These are phyloP conservation scores for Acestrorhynchus altus DNA, from an alignment of 2,797 vertebrate genomes.

Conservation along the genomic window DNA sequence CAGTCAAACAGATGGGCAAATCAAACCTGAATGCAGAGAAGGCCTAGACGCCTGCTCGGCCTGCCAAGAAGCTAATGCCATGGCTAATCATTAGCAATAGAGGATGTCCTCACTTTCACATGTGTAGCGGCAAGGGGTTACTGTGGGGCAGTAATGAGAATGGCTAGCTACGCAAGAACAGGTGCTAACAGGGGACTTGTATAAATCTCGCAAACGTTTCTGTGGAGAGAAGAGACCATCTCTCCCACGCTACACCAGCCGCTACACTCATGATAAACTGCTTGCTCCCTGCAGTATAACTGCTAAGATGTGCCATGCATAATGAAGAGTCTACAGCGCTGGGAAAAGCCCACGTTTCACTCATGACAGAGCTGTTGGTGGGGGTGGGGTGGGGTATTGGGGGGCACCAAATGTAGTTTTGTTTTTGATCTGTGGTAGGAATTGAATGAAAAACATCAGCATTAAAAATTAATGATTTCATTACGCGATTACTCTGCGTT, in stretches of 20 bases:
- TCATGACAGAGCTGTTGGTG: neutral
- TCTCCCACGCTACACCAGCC: slow-evolving; percentile 10
- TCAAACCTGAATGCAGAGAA: slow-evolving; percentile 68
- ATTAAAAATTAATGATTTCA: slow-evolving; percentile 24
- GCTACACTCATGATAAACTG: slow-evolving; percentile 68
- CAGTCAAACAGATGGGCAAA: slow-evolving; percentile 65
- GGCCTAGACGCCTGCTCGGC: slow-evolving; percentile 58
- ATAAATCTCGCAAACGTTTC: neutral
- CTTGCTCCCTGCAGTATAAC: slow-evolving; percentile 72
- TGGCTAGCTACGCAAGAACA: slow-evolving; percentile 29
- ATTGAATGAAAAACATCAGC: slow-evolving; percentile 6
- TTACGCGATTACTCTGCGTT: neutral
- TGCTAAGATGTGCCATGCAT: slow-evolving; percentile 71
- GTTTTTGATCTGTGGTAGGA: slow-evolving; percentile 17
- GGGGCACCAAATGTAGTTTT: slow-evolving; percentile 20
- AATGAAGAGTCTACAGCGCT: slow-evolving; percentile 69
- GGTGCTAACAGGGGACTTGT: slow-evolving; percentile 17
- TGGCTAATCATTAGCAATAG: slow-evolving; percentile 65
- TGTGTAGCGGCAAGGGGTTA: neutral
- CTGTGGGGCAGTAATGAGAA: slow-evolving; percentile 48
- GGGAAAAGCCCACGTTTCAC: slow-evolving; percentile 67
- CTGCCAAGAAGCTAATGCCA: slow-evolving; percentile 67
- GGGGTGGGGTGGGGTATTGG: neutral
- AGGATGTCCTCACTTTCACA: neutral
- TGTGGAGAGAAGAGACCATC: neutral